Evolutionary conservation across 2,797 vertebrate species (phyloP).

Genomic region (Tragopan temminckii): DNA sequence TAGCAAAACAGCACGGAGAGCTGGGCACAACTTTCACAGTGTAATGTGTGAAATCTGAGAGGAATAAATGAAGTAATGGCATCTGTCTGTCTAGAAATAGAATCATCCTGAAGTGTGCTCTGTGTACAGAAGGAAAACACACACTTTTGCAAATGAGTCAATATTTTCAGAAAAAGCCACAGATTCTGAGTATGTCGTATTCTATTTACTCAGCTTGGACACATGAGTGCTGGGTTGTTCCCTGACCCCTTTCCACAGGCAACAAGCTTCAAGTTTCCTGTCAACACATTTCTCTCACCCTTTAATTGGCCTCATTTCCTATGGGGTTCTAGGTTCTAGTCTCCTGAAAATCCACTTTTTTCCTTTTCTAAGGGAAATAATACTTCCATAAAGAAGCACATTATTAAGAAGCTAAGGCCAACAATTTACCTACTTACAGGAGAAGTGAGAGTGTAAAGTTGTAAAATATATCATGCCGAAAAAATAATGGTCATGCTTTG

Average conservation of each 20-base stretch:
- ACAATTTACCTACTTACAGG: background rate
- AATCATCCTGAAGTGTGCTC: slow-evolving; percentile 43
- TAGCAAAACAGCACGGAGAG: slow-evolving; percentile 48
- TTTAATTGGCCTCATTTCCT: background rate
- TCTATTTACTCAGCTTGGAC: background rate
- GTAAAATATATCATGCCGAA: background rate
- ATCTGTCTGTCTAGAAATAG: slow-evolving; percentile 66
- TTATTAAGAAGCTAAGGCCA: background rate
- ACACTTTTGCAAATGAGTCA: slow-evolving; percentile 48
- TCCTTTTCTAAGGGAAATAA: background rate
- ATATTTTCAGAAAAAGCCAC: background rate
- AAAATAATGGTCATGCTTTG: background rate
- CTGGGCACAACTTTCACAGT: slow-evolving; percentile 59
- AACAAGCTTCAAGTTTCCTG: background rate
- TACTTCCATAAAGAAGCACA: background rate
- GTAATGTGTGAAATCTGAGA: slow-evolving; percentile 55
- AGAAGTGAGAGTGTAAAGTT: background rate
- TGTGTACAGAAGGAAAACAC: slow-evolving; percentile 33
- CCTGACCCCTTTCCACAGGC: background rate
- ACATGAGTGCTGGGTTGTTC: background rate
- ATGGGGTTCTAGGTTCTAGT: background rate
- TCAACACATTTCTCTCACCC: rapidly evolving
- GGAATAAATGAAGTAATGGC: slow-evolving; percentile 64
- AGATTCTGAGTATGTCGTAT: background rate
- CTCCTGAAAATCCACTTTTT: background rate